Evolutionary conservation across 2,888 invertebrate species (phyloP).

Genomic region (Boloria selene): DNA sequence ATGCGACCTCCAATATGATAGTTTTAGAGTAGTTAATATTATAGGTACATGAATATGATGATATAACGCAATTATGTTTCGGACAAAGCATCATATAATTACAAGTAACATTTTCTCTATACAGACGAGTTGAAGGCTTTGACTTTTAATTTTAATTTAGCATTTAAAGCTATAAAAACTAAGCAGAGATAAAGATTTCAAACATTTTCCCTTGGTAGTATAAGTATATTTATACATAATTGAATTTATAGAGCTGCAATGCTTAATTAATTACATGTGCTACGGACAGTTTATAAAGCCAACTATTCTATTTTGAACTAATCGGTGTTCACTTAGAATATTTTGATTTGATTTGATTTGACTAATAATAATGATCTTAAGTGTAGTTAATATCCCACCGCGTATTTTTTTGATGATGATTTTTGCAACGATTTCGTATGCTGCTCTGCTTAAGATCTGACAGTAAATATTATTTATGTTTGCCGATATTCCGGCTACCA

Average conservation of each 20-base stretch:
- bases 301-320: too few species aligned
- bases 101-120: conserved; percentile 19
- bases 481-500: conserved; percentile 17
- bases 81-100: conserved; percentile 18
- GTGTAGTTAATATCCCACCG: too few species aligned
- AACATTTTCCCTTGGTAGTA: not conserved
- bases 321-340: too few species aligned
- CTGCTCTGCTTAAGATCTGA: too few species aligned
- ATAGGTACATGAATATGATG: not conserved
- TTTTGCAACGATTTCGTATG: too few species aligned
- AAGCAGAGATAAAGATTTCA: not conserved
- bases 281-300: too few species aligned
- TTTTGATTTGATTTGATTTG: too few species aligned
- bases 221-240: too few species aligned
- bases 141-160: conserved; percentile 16
- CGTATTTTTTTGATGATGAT: too few species aligned
- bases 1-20: not conserved
- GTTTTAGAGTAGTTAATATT: conserved; percentile 3
- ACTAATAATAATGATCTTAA: too few species aligned
- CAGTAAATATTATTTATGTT: not conserved
- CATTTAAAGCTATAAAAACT: conserved; percentile 10
- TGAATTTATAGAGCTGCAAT: too few species aligned
- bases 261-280: too few species aligned
- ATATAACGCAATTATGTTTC: conserved; percentile 7
- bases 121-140: conserved; percentile 29